Conservation (phyloP, 2,113 vertebrate species). For the Euleptes europaea region DNA sequence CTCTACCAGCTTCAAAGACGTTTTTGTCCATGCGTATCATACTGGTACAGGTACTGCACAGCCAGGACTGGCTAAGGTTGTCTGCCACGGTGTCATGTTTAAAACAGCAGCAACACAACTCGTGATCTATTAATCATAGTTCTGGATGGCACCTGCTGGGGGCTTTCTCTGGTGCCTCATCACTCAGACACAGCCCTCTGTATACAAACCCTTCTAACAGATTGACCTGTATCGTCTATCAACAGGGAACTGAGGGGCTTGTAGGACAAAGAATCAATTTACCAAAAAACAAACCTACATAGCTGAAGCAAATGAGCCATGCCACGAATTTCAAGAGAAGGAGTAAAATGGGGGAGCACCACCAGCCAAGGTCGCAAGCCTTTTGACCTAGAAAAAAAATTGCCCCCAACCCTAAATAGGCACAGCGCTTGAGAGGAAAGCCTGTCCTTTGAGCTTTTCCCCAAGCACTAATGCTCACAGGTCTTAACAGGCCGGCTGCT, state of each 20-base stretch:
- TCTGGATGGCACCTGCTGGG: neutral
- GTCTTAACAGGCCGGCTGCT: neutral
- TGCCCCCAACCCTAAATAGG: neutral
- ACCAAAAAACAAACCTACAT: constrained; percentile 6
- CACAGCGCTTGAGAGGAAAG: neutral
- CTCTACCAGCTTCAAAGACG: neutral
- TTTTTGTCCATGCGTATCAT: neutral
- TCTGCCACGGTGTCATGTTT: neutral
- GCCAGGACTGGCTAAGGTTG: neutral
- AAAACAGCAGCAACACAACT: neutral
- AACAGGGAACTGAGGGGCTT: neutral
- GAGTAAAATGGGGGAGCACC: neutral
- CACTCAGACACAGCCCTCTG: neutral
- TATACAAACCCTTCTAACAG: neutral
- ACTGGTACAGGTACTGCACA: neutral
- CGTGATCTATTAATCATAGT: neutral
- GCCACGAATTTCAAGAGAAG: constrained; percentile 4
- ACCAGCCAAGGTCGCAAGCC: neutral
- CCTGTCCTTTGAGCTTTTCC: neutral
- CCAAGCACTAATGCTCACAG: neutral
- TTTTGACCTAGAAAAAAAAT: constrained; percentile 2
- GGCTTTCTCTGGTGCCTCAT: neutral
- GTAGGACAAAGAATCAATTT: constrained; percentile 25
- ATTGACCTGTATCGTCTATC: neutral
- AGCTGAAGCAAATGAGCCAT: constrained; percentile 14